These are phyloP conservation scores for Drosophila kurseongensis DNA, from an alignment of 1,140 invertebrate genomes.

Conservation along the genomic window DNA sequence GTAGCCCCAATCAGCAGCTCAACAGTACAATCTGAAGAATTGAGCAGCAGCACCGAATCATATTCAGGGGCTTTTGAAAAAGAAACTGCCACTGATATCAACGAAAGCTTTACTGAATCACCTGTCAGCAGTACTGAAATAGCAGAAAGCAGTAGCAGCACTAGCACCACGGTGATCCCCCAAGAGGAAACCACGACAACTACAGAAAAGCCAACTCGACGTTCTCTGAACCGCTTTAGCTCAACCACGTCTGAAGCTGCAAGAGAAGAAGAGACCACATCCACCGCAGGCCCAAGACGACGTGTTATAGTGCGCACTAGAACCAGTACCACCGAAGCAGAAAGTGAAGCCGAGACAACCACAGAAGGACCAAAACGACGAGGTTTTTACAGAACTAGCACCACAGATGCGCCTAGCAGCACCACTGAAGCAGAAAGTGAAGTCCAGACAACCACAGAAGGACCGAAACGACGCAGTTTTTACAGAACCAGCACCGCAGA, in stretches of 20 bases:
- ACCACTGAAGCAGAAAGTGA: neutral
- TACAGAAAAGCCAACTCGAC: constrained; percentile 7
- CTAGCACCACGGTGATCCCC: neutral
- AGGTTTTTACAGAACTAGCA: constrained; percentile 1
- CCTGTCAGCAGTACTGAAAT: constrained; percentile 12
- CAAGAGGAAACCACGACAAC: constrained; percentile 4
- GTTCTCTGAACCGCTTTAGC: neutral
- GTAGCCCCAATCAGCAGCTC: too few relatives aligned
- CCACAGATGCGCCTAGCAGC: neutral
- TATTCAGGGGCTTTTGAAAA: neutral
- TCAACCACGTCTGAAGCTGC: constrained; percentile 7
- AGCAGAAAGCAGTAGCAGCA: constrained; percentile 1
- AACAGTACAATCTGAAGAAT: neutral
- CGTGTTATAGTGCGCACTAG: constrained; percentile 18
- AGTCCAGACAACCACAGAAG: constrained; percentile 3
- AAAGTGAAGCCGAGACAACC: neutral
- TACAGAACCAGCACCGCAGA: constrained; percentile 5
- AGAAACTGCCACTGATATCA: constrained; percentile 5
- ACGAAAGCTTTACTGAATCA: constrained; percentile 2
- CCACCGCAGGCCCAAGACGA: neutral
- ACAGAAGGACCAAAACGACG: constrained; percentile 1
- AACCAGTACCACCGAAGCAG: constrained; percentile 10
- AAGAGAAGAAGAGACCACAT: constrained; percentile 6
- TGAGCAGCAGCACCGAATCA: constrained; percentile 8
- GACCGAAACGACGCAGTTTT: constrained; percentile 13